Base-by-base conservation (phyloP, 2,888 invertebrate species). In the Cremastinae sp. region DNA sequence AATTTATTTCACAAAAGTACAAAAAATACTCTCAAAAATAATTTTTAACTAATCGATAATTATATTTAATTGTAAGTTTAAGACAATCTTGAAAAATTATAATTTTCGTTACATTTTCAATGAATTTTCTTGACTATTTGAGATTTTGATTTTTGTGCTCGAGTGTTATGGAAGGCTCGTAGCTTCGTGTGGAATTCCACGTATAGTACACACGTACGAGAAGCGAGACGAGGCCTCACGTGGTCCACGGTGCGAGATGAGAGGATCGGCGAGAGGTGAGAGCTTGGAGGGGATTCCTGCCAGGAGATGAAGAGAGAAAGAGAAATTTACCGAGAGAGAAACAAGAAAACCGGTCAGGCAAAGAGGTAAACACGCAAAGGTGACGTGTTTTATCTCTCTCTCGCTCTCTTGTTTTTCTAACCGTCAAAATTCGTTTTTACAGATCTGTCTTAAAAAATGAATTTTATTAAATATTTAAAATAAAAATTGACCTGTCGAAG, bases 311-410 rank as follows among this genome's bases (percentile, higher is more conserved):
- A 14, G 37, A 28, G 49, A 56, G 58, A 65, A 20, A 68, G 10
- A 14, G 10, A 51, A 53, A 68, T 22, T 51, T 71, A 71, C 45
- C 72, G 65, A 69, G 76, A 56, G 76, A 74, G 62, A 55, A 70
- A 61, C 47, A 69, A 79, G 78, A 78, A 79, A 83, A 84, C 87
- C 88, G 87, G 87, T 87, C 87, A 84, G 79, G 81, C 82, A 80
- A 82, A 82, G 87, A 88, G 84, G 87, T 87, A 88, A 88, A 88
- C 88, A 88, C 86, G 86, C 88, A 81, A 85, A 85, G 85, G 84
- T 86, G 88, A 88, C 87, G 88, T 88, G 85, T 84, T 82, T 73
- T 82, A 64, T 65, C 76, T 78, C 71, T 75, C 56, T 76, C 75
- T 79, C 83, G 80, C 80, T 73, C 74, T 80, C 53, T 56, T 28